Conservation (phyloP, 1,140 invertebrate species). For the Microplitis demolitor region DNA sequence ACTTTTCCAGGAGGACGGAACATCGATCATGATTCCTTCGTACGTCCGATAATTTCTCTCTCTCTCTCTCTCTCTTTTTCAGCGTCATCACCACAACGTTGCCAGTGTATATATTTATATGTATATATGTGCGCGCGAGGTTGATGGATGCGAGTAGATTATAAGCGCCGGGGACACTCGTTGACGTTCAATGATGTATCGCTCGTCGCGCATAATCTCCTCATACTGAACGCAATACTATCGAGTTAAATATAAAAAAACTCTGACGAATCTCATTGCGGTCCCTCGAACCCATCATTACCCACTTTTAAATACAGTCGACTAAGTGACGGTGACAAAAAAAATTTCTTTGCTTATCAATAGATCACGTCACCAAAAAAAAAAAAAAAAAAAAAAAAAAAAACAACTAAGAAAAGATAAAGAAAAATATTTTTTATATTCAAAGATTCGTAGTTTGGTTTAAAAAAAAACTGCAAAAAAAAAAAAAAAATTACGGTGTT, state of each 20-base stretch:
- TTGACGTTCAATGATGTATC: slow-evolving; percentile 49
- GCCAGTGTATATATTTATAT: too few species aligned
- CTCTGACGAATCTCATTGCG: not conserved
- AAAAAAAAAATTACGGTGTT: not conserved
- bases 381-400: too few species aligned
- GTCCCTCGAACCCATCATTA: too few species aligned
- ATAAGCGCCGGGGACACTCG: slow-evolving; percentile 43
- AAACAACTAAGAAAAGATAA: too few species aligned
- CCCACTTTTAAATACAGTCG: too few species aligned
- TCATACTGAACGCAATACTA: not conserved
- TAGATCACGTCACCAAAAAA: too few species aligned
- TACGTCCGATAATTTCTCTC: not conserved
- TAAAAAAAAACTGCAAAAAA: not conserved
- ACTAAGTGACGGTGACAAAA: too few species aligned
- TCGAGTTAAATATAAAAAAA: not conserved
- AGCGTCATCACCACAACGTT: not conserved
- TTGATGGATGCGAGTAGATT: slow-evolving; percentile 49
- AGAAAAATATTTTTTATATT: not conserved
- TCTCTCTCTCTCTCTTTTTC: not conserved
- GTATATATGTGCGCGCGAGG: not conserved
- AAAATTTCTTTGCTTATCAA: too few species aligned
- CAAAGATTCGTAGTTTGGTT: not conserved
- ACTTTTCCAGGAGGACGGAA: slow-evolving; percentile 12
- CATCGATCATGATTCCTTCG: slow-evolving; percentile 12
- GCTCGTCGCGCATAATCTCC: slow-evolving; percentile 19